Base-by-base conservation (phyloP, 1,140 invertebrate species). In the Periplaneta americana region DNA sequence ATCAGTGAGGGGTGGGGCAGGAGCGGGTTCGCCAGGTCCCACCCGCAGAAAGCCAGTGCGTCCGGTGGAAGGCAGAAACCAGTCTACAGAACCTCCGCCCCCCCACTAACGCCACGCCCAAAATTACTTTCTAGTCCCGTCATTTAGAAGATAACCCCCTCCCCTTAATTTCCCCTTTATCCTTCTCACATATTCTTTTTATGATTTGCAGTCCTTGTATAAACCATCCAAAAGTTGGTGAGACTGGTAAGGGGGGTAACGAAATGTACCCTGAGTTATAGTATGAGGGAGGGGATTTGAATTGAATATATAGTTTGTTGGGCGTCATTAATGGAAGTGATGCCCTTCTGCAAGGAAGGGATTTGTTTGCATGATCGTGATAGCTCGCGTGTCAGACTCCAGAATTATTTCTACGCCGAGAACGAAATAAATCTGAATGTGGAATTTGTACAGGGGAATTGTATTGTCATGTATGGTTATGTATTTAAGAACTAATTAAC, bases 11-110 rank as follows among this genome's bases (percentile, higher is more conserved):
- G 80, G 80, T 57, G 66, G 39, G 11, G 39, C 39, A 17, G 80
- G 80, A 10, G 80, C 75, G 33, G 48, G 80, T 35, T 81, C 80
- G 28, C 80, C 84, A 28, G 84, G 84, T 33, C 48, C 83, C 48
- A 39, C 83, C 39, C 83, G 83, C 75, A 84, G 84, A 81, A 85
- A 85, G 78, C 81, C 83, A 75, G 82, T 83, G n/a, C 84, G 84
- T 31, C 83, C 83, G 32, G 82, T 84, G 78, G 84, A 85, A 74
- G 83, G 84, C 33, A 78, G 83, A 32, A 83, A 83, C 66, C 84
- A 84, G 36, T 83, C 84, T 57, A 84, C 84, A 34, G 84, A 85
- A 78, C 84, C 84, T 74, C 84, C 84, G 39, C 84, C 84, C 33
- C 84, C 84, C 75, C 84, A 84, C 83, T 84, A 84, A 84, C 83